phyloP scores from a whole-genome alignment of 1,140 invertebrate species.

The Drosophila parabipectinata region DNA sequence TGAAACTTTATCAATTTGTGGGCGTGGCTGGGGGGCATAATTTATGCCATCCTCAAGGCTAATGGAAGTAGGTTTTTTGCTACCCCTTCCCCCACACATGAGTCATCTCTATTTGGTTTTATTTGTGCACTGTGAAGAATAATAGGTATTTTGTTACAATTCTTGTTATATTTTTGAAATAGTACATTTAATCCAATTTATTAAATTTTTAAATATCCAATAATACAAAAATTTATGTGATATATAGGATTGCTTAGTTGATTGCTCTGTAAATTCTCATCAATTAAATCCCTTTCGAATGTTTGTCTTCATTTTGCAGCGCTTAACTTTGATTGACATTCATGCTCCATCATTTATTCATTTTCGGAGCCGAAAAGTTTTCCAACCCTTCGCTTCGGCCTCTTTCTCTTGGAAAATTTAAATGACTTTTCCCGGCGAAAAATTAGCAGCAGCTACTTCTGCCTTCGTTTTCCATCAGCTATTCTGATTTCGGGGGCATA shows the following conservation, averaged over 20 bases:
- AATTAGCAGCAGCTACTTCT: conserved; percentile 48
- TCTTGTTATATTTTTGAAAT: not conserved
- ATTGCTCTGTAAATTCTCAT: conserved; percentile 20
- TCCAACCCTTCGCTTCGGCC: not conserved
- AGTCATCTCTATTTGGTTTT: conserved; percentile 63
- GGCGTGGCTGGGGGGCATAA: conserved; percentile 67
- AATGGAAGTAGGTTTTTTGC: conserved; percentile 49
- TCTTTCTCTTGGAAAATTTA: conserved; percentile 33
- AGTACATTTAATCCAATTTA: not conserved
- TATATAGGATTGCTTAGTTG: not conserved
- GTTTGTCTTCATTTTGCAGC: conserved; percentile 62
- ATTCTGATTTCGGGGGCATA: conserved; percentile 31
- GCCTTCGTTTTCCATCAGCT: conserved; percentile 2
- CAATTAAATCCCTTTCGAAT: conserved; percentile 50
- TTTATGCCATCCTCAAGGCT: conserved; percentile 62
- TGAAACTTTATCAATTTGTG: conserved; percentile 79
- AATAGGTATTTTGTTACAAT: not conserved
- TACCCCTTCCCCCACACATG: conserved; percentile 34
- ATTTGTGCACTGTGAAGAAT: conserved; percentile 6
- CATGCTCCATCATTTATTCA: conserved; percentile 81
- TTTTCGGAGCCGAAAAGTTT: conserved; percentile 63
- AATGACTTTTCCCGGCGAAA: conserved; percentile 53
- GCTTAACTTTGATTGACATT: conserved; percentile 80
- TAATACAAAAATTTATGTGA: not conserved
- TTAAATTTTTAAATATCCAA: not conserved